phyloP scores from a whole-genome alignment of 1,140 invertebrate genomes.

The Musca domestica region DNA sequence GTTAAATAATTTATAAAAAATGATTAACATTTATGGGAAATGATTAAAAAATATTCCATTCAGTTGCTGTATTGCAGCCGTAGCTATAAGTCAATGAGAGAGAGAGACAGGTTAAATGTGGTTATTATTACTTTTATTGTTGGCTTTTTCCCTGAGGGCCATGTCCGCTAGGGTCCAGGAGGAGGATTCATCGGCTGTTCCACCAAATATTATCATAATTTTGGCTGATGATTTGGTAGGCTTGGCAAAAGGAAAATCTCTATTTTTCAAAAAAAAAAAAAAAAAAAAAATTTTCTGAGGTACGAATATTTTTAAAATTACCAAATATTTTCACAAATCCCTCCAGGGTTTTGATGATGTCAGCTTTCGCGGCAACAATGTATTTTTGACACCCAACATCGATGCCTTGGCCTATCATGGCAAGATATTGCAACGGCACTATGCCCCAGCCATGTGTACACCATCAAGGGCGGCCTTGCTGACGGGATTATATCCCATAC shows the following conservation, averaged over 20 bases:
- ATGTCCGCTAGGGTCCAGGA: slow-evolving; percentile 5
- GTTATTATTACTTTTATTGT: not conserved
- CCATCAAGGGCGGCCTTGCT: slow-evolving; percentile 75
- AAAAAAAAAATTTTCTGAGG: not conserved
- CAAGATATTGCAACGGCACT: slow-evolving; percentile 72
- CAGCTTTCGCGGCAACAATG: slow-evolving; percentile 81
- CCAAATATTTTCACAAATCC: no score
- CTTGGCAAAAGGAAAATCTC: slow-evolving; percentile 26
- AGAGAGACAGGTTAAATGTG: no score
- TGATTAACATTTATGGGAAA: no score
- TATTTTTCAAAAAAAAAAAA: no score
- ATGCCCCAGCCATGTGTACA: slow-evolving; percentile 74
- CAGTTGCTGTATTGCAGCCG: slow-evolving; percentile 13
- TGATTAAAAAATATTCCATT: not conserved
- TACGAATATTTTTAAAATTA: not conserved
- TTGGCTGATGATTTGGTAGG: slow-evolving; percentile 63
- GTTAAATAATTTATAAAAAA: no score
- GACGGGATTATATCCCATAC: slow-evolving; percentile 81
- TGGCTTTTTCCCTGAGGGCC: not conserved
- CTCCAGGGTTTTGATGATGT: slow-evolving; percentile 90
- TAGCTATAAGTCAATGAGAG: no score
- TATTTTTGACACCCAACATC: slow-evolving; percentile 85
- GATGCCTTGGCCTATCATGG: slow-evolving; percentile 78
- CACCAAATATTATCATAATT: slow-evolving; percentile 61
- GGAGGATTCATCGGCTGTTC: not conserved